A percentile compares a stretch with the other conserved stretches of the same genome.
Conservation (phyloP, 2,888 invertebrate genomes). For the Hypomecis atomaria region DNA sequence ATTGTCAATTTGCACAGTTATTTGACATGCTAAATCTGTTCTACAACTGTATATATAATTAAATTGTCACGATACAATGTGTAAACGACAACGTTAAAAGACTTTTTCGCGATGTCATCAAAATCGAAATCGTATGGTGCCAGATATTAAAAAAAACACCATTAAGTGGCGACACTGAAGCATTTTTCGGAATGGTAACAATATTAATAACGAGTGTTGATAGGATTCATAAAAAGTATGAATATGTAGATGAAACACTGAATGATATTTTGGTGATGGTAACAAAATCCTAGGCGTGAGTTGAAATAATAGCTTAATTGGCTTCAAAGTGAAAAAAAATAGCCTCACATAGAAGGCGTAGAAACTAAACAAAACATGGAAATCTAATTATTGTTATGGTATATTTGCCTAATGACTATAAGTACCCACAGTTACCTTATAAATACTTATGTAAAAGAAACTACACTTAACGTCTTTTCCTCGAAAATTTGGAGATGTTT, state of each 20-base stretch:
- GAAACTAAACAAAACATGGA: slow-evolving; percentile 27
- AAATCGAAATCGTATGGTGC: no score
- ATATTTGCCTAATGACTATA: slow-evolving; percentile 19
- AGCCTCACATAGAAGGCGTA: slow-evolving; percentile 53
- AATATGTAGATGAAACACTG: neutral
- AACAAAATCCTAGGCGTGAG: neutral
- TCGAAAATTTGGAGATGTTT: slow-evolving; percentile 30
- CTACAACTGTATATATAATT: no score
- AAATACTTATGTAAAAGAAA: slow-evolving; percentile 49
- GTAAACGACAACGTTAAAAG: no score
- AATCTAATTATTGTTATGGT: slow-evolving; percentile 11
- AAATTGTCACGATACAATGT: no score
- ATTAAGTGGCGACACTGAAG: no score
- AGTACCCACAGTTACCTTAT: slow-evolving; percentile 27
- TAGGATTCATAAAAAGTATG: no score
- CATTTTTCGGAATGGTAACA: no score
- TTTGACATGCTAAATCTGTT: no score
- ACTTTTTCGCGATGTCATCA: no score
- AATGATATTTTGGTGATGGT: slow-evolving; percentile 1
- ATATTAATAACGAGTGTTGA: no score
- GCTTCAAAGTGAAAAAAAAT: slow-evolving; percentile 38
- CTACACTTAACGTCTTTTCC: slow-evolving; percentile 51
- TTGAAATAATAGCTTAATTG: slow-evolving; percentile 26
- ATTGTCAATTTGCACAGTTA: neutral
- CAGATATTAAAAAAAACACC: no score